Percentiles rank a stretch among this genome's conserved stretches.
phyloP scores from a whole-genome alignment of 1,140 invertebrate species.

The Drosophila sp. region DNA sequence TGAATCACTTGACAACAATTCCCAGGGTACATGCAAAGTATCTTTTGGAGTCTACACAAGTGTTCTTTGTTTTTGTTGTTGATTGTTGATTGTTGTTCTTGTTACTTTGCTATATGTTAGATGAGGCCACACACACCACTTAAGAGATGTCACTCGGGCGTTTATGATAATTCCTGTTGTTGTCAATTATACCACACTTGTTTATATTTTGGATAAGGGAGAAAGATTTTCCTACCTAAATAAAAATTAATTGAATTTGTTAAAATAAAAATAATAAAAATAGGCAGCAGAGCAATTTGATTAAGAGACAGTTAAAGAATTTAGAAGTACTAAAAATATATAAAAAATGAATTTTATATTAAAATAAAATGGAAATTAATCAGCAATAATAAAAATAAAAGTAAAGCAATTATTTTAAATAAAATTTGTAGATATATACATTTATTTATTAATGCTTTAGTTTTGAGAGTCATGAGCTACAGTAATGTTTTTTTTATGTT shows the following conservation, averaged over 20 bases:
- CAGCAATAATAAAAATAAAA: no score
- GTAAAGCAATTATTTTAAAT: no score
- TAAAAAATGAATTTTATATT: no score
- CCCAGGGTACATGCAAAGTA: conserved; percentile 24
- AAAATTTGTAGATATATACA: no score
- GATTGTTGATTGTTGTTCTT: no score
- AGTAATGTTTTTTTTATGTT: no score
- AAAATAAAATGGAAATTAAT: no score
- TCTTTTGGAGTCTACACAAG: conserved; percentile 15
- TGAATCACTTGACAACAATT: conserved; percentile 35
- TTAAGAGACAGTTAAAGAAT: no score
- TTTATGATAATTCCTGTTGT: conserved; percentile 30
- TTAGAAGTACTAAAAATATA: no score
- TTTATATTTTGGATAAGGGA: background rate
- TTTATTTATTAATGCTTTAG: no score
- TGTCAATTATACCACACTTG: conserved; percentile 29
- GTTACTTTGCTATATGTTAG: conserved; percentile 25
- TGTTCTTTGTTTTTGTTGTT: background rate
- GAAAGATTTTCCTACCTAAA: background rate
- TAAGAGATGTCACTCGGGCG: conserved; percentile 24
- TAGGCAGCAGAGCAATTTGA: conserved; percentile 23
- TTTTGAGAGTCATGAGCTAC: no score
- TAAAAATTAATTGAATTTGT: no score
- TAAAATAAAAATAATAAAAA: background rate
- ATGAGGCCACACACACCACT: conserved; percentile 21